Evolutionary conservation across 2,797 vertebrate species (phyloP), one percentile per base, ranked within the genome.

Genomic region (Rhinella marina): DNA sequence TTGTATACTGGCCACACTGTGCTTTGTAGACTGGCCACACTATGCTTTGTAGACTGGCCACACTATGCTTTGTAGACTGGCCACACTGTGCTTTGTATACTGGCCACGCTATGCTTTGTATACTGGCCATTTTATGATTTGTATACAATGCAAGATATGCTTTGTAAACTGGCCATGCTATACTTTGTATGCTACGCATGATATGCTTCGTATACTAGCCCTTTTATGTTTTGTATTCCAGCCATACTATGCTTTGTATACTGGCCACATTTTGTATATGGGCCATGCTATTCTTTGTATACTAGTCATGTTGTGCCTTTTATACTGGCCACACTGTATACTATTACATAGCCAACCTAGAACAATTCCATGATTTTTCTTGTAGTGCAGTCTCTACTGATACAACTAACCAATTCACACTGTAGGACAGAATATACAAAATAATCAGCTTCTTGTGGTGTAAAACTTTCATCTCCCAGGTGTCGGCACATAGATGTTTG

Each of bases 361-460:
- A 64, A n/a, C 27, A 14, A 54, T 72, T 17, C 50, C 54, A 27
- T 25, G 17, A 17, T 50, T 72, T 68, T n/a, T n/a, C 21, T 16
- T 11, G 23, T 52, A 48, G 7, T 2, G 57, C 25, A 10, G 23
- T 17, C 61, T 54, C 75, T 76, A 11, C 41, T n/a, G 8, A 66
- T 56, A n/a, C n/a, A 32, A 87, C 68, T 61, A 87, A 21, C 86
- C 81, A 83, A 83, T 88, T 78, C 41, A 72, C 52, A 50, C 68
- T 50, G 81, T 41, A n/a, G 59, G 29, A 52, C 52, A 83, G 82
- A 73, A 80, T 72, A 88, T 73, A 88, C 50, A 66, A 62, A 64
- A 54, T 81, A 85, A 88, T 88, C 81, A 85, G 76, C 59, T 62
- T 19, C 75, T 72, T 10, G 82, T 52, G 66, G 21, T 52, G 59